Percentiles rank a stretch among this genome's conserved stretches.
Conservation (phyloP, 2,113 vertebrate species). For the Isurus oxyrinchus region DNA sequence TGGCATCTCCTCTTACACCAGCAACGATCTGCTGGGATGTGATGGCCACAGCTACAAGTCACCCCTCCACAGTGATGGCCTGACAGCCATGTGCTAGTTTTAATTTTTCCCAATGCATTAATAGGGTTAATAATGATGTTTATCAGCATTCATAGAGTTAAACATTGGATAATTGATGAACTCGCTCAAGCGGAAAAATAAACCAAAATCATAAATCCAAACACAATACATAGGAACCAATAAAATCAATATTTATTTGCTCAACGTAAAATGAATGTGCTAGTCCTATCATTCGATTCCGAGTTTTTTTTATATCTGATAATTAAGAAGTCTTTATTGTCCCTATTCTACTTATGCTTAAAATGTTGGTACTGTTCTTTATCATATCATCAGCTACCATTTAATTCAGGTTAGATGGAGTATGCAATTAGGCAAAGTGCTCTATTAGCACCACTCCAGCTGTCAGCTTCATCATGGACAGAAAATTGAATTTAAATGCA, state of each 20-base stretch:
- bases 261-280: neutral
- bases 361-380: neutral
- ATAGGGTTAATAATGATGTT: neutral
- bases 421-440: slow-evolving; percentile 16
- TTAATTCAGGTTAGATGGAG: slow-evolving; percentile 10
- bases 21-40: too few relatives aligned
- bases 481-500: neutral
- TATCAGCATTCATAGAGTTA: neutral
- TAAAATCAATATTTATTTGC: neutral
- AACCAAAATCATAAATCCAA: neutral
- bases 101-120: too few relatives aligned
- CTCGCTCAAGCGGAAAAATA: neutral
- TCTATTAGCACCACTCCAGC: neutral
- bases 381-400: neutral
- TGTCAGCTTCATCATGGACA: neutral
- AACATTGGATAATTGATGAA: neutral
- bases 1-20: too few relatives aligned
- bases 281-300: neutral
- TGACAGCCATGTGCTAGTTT: too few relatives aligned
- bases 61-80: too few relatives aligned
- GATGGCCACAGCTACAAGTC: too few relatives aligned
- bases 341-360: neutral
- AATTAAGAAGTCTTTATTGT: neutral
- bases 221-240: neutral
- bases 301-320: neutral